Percentiles rank a stretch among this genome's conserved stretches.
These are phyloP conservation scores for Amphipyra berbera DNA, from an alignment of 2,888 invertebrate genomes.

Conservation along the genomic window DNA sequence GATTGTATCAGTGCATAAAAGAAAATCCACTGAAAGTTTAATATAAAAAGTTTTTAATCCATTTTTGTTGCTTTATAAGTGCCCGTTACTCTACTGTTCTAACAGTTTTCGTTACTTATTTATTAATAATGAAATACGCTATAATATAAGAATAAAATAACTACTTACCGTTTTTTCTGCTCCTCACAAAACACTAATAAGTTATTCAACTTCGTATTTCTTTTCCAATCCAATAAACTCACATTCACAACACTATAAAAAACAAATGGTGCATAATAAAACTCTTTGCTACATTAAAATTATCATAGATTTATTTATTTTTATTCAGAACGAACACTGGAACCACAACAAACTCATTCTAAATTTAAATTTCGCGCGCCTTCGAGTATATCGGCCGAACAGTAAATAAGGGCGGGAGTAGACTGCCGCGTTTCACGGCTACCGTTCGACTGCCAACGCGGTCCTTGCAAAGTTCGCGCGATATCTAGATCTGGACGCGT, in stretches of 20 bases:
- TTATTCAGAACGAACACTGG: slow-evolving; percentile 50
- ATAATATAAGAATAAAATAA: neutral
- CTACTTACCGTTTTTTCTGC: slow-evolving; percentile 45
- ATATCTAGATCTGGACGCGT: slow-evolving; percentile 18
- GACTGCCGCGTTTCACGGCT: slow-evolving; percentile 66
- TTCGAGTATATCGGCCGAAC: slow-evolving; percentile 36
- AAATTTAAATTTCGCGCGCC: slow-evolving; percentile 65
- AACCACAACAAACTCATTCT: slow-evolving; percentile 57
- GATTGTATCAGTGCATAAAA: too few species aligned
- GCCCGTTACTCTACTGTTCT: neutral
- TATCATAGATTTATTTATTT: slow-evolving; percentile 14
- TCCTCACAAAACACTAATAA: slow-evolving; percentile 21
- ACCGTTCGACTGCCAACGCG: slow-evolving; percentile 61
- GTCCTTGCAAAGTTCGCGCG: slow-evolving; percentile 41
- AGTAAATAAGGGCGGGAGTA: slow-evolving; percentile 60
- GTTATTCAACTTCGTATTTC: slow-evolving; percentile 2
- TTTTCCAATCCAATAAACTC: slow-evolving; percentile 27
- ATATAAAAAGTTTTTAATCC: too few species aligned
- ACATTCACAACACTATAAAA: slow-evolving; percentile 51
- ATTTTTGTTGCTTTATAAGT: too few species aligned
- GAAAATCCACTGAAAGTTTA: too few species aligned
- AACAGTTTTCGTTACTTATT: neutral
- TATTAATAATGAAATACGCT: neutral
- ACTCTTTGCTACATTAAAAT: slow-evolving; percentile 24
- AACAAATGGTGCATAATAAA: slow-evolving; percentile 27